phyloP scores from a whole-genome alignment of 2,888 invertebrate genomes.

The Clanis bilineata region DNA sequence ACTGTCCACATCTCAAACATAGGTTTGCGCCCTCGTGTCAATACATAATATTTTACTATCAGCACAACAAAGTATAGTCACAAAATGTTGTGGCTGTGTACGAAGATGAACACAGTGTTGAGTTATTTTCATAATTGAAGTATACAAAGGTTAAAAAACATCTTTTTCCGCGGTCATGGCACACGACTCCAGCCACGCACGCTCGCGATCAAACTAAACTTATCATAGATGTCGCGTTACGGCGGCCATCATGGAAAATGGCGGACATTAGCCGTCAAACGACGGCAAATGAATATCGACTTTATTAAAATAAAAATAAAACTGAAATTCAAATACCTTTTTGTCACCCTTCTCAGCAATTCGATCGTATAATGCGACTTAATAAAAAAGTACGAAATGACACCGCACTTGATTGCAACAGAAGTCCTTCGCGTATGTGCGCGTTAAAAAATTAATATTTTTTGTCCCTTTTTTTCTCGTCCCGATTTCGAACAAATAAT shows the following conservation, averaged over 20 bases:
- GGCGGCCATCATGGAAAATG: conserved; percentile 76
- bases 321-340: conserved; percentile 29
- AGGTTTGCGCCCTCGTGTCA: conserved; percentile 72
- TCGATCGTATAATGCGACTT: conserved; percentile 64
- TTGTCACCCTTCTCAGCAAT: conserved; percentile 43
- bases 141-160: conserved; percentile 74
- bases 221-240: conserved; percentile 71
- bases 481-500: conserved; percentile 16
- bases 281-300: conserved; percentile 36
- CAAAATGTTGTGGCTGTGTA: conserved; percentile 36
- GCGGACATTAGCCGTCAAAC: conserved; percentile 67
- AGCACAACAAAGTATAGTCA: conserved; percentile 16
- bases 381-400: conserved; percentile 48
- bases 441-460: conserved; percentile 15
- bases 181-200: conserved; percentile 55
- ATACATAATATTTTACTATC: conserved; percentile 65
- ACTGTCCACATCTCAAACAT: conserved; percentile 74
- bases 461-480: conserved; percentile 15
- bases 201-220: conserved; percentile 76
- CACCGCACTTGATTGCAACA: conserved; percentile 19
- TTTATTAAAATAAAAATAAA: neutral
- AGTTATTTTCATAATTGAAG: conserved; percentile 60
- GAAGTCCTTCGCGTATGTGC: conserved; percentile 11
- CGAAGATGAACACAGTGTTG: conserved; percentile 40
- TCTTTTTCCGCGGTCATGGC: conserved; percentile 30